A percentile compares a stretch with the other conserved stretches of the same genome.
phyloP scores from a whole-genome alignment of 2,888 invertebrate genomes.

The Drosophila pseudotakahashii region DNA sequence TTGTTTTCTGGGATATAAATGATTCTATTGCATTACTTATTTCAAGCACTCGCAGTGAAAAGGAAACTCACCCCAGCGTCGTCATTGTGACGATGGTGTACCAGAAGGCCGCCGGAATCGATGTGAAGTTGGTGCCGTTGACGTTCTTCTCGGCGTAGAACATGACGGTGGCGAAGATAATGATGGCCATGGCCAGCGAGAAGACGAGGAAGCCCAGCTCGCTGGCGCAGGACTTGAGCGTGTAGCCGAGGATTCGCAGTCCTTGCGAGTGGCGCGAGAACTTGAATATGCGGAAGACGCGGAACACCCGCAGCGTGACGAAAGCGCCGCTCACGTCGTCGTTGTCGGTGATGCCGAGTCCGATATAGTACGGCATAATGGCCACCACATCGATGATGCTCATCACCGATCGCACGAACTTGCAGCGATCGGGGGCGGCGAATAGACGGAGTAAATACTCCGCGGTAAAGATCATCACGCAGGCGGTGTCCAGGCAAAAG shows the following conservation, averaged over 20 bases:
- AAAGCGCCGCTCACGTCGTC: slow-evolving; percentile 99
- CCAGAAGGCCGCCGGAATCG: slow-evolving; percentile 99
- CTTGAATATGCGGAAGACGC: slow-evolving; percentile 99
- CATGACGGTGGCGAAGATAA: slow-evolving; percentile 99
- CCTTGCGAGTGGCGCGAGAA: slow-evolving; percentile 99
- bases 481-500: slow-evolving; percentile 99
- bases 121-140: slow-evolving; percentile 97
- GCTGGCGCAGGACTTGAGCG: slow-evolving; percentile 99
- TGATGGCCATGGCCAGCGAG: slow-evolving; percentile 99
- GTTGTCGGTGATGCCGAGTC: slow-evolving; percentile 98
- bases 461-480: slow-evolving; percentile 99
- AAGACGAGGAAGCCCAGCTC: slow-evolving; percentile 99
- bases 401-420: slow-evolving; percentile 99
- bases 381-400: slow-evolving; percentile 99
- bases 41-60: background rate
- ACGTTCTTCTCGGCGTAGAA: slow-evolving; percentile 99
- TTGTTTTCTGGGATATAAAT: too few relatives aligned
- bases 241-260: slow-evolving; percentile 98
- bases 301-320: slow-evolving; percentile 98
- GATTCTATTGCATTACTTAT: too few relatives aligned
- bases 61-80: slow-evolving; percentile 94
- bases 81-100: slow-evolving; percentile 99
- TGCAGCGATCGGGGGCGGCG: slow-evolving; percentile 99
- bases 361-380: slow-evolving; percentile 99
- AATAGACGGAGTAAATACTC: slow-evolving; percentile 97